Evolutionary conservation across 1,140 invertebrate species (phyloP).

Genomic region (Galendromus occidentalis): DNA sequence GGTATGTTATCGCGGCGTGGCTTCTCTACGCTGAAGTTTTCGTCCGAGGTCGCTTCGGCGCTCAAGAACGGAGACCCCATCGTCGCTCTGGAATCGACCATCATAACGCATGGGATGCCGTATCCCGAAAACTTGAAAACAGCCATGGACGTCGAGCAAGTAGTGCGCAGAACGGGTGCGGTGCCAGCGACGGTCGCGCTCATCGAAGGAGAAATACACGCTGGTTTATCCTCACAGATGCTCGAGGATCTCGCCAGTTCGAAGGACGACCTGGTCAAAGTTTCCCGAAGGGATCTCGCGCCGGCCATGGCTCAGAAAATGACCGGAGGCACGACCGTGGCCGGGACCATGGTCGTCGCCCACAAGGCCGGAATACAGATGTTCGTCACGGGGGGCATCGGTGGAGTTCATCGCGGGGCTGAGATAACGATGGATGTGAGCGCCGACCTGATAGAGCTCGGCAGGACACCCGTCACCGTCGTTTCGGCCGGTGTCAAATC

Average conservation of each 20-base stretch:
- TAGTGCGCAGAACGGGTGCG: slow-evolving; percentile 49
- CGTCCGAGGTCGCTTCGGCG: slow-evolving; percentile 32
- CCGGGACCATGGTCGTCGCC: slow-evolving; percentile 71
- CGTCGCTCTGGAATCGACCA: slow-evolving; percentile 87
- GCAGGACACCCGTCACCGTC: slow-evolving; percentile 62
- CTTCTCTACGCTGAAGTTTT: neutral
- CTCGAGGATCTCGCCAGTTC: neutral
- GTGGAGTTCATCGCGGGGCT: slow-evolving; percentile 78
- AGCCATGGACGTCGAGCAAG: slow-evolving; percentile 55
- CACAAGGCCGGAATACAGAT: slow-evolving; percentile 59
- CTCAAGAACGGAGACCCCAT: slow-evolving; percentile 41
- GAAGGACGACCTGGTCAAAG: neutral
- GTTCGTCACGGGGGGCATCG: slow-evolving; percentile 78
- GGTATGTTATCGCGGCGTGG: neutral
- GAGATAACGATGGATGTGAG: slow-evolving; percentile 74
- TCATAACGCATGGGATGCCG: slow-evolving; percentile 96
- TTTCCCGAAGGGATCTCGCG: neutral
- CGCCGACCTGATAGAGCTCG: slow-evolving; percentile 77
- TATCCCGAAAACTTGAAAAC: slow-evolving; percentile 75
- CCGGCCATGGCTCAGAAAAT: slow-evolving; percentile 28
- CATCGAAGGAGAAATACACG: slow-evolving; percentile 54
- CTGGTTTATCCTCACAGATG: slow-evolving; percentile 37
- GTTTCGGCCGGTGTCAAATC: slow-evolving; percentile 91
- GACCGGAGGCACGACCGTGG: slow-evolving; percentile 86
- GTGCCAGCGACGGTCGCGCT: slow-evolving; percentile 85